phyloP scores from a whole-genome alignment of 2,797 vertebrate genomes.

The Sparus aurata region DNA sequence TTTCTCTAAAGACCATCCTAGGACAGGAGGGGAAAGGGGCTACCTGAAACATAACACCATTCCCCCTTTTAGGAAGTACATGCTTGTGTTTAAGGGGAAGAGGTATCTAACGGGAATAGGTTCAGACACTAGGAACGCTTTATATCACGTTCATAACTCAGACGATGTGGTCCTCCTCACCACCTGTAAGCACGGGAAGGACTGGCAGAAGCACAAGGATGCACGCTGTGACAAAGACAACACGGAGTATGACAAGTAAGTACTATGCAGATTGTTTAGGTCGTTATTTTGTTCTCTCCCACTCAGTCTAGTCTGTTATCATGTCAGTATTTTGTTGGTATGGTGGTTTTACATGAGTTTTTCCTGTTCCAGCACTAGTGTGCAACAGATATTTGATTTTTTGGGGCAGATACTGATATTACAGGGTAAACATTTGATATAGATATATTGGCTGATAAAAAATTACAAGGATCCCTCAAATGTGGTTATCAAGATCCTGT shows the following conservation, averaged over 20 bases:
- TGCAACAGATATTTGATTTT: too few species aligned
- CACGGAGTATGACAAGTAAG: constrained; percentile 97
- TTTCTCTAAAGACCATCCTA: constrained; percentile 98
- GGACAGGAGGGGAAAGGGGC: constrained; percentile 97
- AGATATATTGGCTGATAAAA: too few species aligned
- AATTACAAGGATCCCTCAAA: too few species aligned
- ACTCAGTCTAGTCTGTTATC: background rate
- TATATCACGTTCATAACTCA: constrained; percentile 98
- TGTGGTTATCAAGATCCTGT: too few species aligned
- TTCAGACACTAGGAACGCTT: constrained; percentile 98
- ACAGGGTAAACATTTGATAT: too few species aligned
- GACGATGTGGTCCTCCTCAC: constrained; percentile 98
- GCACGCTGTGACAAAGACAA: constrained; percentile 97
- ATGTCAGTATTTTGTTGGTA: background rate
- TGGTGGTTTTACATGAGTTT: background rate
- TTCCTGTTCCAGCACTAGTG: too few species aligned
- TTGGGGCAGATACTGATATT: too few species aligned
- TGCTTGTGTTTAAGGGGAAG: constrained; percentile 99
- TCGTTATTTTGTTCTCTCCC: background rate
- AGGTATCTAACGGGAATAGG: constrained; percentile 99
- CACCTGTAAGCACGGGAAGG: constrained; percentile 99
- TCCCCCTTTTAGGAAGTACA: constrained; percentile 97
- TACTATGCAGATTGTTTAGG: constrained; percentile 41
- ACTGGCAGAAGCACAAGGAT: constrained; percentile 99
- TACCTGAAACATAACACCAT: constrained; percentile 96